A percentile compares a stretch with the other conserved stretches of the same genome.
These are phyloP conservation scores for Geopemphigus sp. DNA, from an alignment of 1,140 invertebrate species.

Conservation along the genomic window DNA sequence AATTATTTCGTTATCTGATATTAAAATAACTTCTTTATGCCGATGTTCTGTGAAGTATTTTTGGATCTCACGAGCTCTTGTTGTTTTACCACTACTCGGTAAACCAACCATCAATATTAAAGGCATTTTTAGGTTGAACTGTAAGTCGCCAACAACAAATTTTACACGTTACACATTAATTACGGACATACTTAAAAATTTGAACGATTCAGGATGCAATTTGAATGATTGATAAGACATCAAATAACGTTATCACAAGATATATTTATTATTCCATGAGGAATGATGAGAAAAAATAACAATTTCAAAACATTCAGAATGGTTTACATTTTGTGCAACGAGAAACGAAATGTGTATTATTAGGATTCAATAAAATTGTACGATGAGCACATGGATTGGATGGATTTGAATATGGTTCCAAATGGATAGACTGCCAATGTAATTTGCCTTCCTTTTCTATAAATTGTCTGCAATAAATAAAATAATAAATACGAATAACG, in stretches of 20 bases:
- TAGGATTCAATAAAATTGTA: conserved; percentile 28
- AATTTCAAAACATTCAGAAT: neutral
- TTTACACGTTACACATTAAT: neutral
- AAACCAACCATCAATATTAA: conserved; percentile 47
- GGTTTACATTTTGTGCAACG: conserved; percentile 18
- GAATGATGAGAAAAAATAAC: neutral
- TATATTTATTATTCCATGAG: no score
- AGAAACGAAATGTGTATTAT: conserved; percentile 23
- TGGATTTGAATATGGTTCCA: conserved; percentile 21
- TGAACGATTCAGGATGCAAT: neutral
- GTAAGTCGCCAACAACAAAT: neutral
- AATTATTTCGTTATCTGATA: conserved; percentile 48
- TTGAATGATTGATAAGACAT: neutral
- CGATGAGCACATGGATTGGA: conserved; percentile 11
- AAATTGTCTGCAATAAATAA: conserved; percentile 12
- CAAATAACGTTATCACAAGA: neutral
- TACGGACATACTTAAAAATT: neutral
- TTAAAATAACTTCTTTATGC: conserved; percentile 26
- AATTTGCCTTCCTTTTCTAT: neutral
- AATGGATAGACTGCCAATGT: conserved; percentile 1
- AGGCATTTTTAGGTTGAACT: conserved; percentile 24
- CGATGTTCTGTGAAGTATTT: conserved; percentile 39
- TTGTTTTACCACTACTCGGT: conserved; percentile 47
- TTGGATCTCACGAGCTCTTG: conserved; percentile 43
- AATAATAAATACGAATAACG: neutral